A percentile compares a stretch with the other conserved stretches of the same genome.
These are phyloP conservation scores for Syritta pipiens DNA, from an alignment of 2,888 invertebrate species.

Conservation along the genomic window DNA sequence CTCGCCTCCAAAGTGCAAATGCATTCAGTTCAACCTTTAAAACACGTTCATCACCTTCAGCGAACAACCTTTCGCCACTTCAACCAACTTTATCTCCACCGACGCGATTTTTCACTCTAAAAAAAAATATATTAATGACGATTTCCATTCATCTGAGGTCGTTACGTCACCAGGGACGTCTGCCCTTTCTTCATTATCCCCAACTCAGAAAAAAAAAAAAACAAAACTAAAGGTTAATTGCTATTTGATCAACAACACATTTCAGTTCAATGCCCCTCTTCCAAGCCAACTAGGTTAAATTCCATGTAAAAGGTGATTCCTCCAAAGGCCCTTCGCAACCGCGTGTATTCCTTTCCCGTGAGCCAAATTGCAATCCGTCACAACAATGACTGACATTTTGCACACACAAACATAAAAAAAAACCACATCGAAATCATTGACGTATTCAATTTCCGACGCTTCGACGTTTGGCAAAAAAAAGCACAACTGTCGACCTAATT, in stretches of 20 bases:
- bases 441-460: slow-evolving; percentile 25
- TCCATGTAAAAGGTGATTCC: not conserved
- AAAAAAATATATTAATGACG: no score
- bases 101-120: no score
- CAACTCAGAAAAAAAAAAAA: no score
- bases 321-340: not conserved
- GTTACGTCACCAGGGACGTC: no score
- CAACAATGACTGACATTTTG: slow-evolving; percentile 25
- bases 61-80: no score
- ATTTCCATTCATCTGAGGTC: no score
- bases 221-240: no score
- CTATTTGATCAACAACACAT: not conserved
- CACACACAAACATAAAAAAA: slow-evolving; percentile 5
- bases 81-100: no score
- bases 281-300: not conserved
- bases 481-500: slow-evolving; percentile 31
- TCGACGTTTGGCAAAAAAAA: not conserved
- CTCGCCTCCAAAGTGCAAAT: no score
- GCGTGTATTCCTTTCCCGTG: not conserved
- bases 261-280: not conserved
- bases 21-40: no score
- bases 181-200: no score
- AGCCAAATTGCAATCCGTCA: not conserved
- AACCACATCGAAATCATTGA: slow-evolving; percentile 28
- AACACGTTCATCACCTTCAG: no score